Evolutionary conservation across 2,888 invertebrate genomes (phyloP), one percentile per base, ranked within the genome.

Genomic region (Rutpela maculata): DNA sequence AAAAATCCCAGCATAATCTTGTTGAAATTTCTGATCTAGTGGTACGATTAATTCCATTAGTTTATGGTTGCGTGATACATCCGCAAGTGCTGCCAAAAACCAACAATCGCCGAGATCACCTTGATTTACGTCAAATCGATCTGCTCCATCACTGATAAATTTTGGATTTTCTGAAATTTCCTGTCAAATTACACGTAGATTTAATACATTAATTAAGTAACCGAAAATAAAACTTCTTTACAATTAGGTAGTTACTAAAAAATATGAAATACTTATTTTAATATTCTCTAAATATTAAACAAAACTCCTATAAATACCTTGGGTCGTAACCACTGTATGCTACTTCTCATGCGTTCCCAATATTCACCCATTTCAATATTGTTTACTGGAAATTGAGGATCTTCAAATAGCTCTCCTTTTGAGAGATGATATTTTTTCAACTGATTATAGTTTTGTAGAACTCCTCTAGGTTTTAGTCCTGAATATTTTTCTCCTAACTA

Each of bases 41-140:
- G 98, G 98, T 63, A 99, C 97, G 78, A 99, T 97, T 90, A 97
- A 95, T 91, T 95, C 95, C 91, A 99, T 97, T 72, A 98, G 91
- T 87, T 94, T 91, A 77, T 92, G 92, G 87, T 97, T 94, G 85
- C 97, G 92, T 0, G 98, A 98, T 19, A 99, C 91, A 90, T 97
- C 97, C 15, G 98, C 98, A 0, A 97, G 95, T 1, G 99, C 99
- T 0, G 98, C 98, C 72, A 98, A 90, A 15, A 98, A 91, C 98
- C 98, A 99, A 88, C 98, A 99, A 89, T 99, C 98, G 4, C 98
- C 98, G n/a, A 98, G 90, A 91, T 97, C 97, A 72, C 98, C 98
- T 90, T 99, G 99, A 84, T 97, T 96, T 2, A 99, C 96, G 90
- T 99, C 99, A 91, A 99, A 99, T 72, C 99, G 93, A 17, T 97